Evolutionary conservation across 2,113 vertebrate genomes (phyloP).

Genomic region (Seriola aureovittata): DNA sequence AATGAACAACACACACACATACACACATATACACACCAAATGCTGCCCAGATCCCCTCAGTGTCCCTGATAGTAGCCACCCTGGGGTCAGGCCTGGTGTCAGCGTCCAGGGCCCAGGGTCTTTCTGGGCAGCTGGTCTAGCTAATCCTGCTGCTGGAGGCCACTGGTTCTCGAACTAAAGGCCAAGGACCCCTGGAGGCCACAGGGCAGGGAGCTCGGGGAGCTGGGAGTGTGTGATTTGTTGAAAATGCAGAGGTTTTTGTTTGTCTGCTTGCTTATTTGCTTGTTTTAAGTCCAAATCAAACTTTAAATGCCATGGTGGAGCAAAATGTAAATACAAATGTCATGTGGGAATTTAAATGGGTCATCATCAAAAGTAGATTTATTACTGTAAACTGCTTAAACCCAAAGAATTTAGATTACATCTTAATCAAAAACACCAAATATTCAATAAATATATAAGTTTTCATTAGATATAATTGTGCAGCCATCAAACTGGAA

Average conservation of each 20-base stretch:
- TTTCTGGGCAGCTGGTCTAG: conserved; percentile 81
- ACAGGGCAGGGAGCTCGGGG: conserved; percentile 61
- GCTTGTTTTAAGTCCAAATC: conserved; percentile 42
- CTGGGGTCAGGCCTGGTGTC: conserved; percentile 80
- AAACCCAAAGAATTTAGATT: background rate
- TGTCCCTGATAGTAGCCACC: conserved; percentile 75
- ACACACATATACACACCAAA: conserved; percentile 54
- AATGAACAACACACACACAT: conserved; percentile 73
- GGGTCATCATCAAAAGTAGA: conserved; percentile 2
- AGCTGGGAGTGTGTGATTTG: conserved; percentile 58
- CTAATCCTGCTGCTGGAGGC: conserved; percentile 81
- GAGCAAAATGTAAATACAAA: too few relatives aligned
- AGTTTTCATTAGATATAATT: background rate
- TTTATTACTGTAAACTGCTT: background rate
- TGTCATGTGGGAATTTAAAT: background rate
- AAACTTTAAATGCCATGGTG: conserved; percentile 4
- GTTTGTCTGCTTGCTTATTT: conserved; percentile 41
- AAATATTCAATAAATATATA: background rate
- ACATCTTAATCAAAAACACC: background rate
- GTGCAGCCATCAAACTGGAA: too few relatives aligned
- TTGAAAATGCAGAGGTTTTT: conserved; percentile 49
- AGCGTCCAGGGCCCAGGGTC: conserved; percentile 76
- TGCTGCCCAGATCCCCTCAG: conserved; percentile 76
- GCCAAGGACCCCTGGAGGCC: conserved; percentile 68
- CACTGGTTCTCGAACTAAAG: conserved; percentile 76